Base-by-base conservation (phyloP, 1,140 invertebrate species). In the Parasteatoda tepidariorum region DNA sequence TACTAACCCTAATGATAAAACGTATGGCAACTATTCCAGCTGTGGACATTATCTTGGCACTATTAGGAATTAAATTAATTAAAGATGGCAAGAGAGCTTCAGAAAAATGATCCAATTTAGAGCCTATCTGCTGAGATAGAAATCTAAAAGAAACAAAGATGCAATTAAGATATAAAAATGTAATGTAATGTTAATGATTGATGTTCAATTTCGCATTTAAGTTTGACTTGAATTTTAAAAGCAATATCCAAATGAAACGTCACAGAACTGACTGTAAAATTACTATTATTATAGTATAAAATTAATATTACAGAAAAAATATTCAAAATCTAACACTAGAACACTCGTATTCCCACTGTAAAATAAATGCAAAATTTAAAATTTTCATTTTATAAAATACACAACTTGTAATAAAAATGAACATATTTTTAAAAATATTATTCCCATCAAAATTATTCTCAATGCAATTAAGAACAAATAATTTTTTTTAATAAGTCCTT, bases 21-120 rank as follows among this genome's bases (percentile, higher is more conserved):
- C 94, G 92, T 31, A 98, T 92, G 57, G 95, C 93, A 62, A 97
- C 93, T 13, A 93, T 92, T 38, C 95, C 96, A 11, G 97, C 95
- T 11, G 96, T 95, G 9, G 97, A 94, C 90, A 99, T 96, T 73
- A 99, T 93, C 92, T 99, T 99, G 85, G 96, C 97, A 87, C 95
- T 96, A 90, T 99, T 99, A 87, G 95, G 96, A 88, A 98, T 96
- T 61, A 99, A 92, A 88, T 94, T 95, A 86, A 99, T 96, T 28
- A 99, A 89, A 83, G 93, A 92, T 68, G 93, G 93, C 54, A 99
- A 88, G 59, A 98, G 91, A 76, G 92, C 91, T 88, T 97, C 94
- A 26, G 94, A 93, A 89, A 97, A 95, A 88, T 93, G 93, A 84
- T 98, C 96, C 86, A 97, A 92, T 88, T 95, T 95, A 85, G 92